phyloP scores from a whole-genome alignment of 1,140 invertebrate genomes.

The Aphidius gifuensis region DNA sequence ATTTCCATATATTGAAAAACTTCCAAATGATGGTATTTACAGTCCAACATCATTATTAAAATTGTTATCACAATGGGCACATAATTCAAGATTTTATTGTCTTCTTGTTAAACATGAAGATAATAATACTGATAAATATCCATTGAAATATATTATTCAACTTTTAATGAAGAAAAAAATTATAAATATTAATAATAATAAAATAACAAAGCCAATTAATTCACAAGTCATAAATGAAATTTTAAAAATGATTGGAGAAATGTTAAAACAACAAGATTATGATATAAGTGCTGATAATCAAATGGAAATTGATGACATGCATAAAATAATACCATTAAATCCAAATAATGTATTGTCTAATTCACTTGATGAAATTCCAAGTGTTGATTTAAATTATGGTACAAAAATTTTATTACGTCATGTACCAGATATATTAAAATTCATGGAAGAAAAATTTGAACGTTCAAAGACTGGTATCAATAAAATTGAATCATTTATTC shows the following conservation, averaged over 20 bases:
- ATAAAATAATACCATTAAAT: slow-evolving; percentile 29
- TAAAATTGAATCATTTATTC: slow-evolving; percentile 72
- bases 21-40: slow-evolving; percentile 78
- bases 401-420: slow-evolving; percentile 72
- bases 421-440: slow-evolving; percentile 67
- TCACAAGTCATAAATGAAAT: slow-evolving; percentile 67
- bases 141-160: slow-evolving; percentile 66
- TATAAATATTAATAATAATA: too few species aligned
- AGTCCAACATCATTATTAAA: slow-evolving; percentile 79
- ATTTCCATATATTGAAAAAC: slow-evolving; percentile 75
- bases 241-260: slow-evolving; percentile 74
- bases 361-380: slow-evolving; percentile 29
- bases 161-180: slow-evolving; percentile 68
- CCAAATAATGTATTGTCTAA: slow-evolving; percentile 36
- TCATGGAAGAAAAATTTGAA: slow-evolving; percentile 64
- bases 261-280: slow-evolving; percentile 67
- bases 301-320: slow-evolving; percentile 41
- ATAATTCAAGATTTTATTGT: slow-evolving; percentile 71
- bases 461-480: slow-evolving; percentile 61
- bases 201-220: slow-evolving; percentile 32
- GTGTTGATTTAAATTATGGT: slow-evolving; percentile 63
- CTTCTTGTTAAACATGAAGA: slow-evolving; percentile 65
- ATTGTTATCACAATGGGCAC: slow-evolving; percentile 73
- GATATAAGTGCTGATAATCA: slow-evolving; percentile 49
- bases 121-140: slow-evolving; percentile 50